Evolutionary conservation across 1,140 invertebrate genomes (phyloP), one percentile per base, ranked within the genome.

Genomic region (Lordiphosa stackelbergi): DNA sequence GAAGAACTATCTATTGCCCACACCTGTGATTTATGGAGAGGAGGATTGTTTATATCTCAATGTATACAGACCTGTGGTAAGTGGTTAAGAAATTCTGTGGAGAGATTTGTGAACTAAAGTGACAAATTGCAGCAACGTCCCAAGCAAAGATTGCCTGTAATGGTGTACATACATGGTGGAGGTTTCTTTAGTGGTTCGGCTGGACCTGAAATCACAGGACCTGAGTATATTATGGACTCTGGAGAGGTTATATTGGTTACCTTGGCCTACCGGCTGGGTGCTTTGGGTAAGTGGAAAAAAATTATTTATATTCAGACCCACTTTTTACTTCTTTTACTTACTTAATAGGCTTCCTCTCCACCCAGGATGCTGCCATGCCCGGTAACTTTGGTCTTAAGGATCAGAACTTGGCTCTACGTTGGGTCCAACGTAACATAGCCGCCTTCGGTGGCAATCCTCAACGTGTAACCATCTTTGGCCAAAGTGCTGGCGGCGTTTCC

Each of bases 21-120:
- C 58, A 16, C 81, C 84, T 0, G 8, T 54, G 0, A 57, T 87
- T 16, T 63, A 66, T 8, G 89, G 88, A 9, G 37, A 65, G 2
- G 91, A 92, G 75, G 91, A 93, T 73, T 93, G 92, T 62, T 83
- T 92, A 0, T 92, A 90, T 64, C 70, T 92, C 9, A 92, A 92
- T 68, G 88, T 93, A 11, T 92, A 91, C 83, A 84, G 89, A 35
- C 92, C 92, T 16, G 61, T 78, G 66, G 91, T 92, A 62, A 72
- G 64, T 28, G 7, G 16, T 2, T 11, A 24, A 31, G 0, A 36
- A 11, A 37, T 16, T 10, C 5, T 19, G 5, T 49, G 7, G 10
- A 36, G 7, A 36, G 16, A 48, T 11, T 11, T 3, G 5, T 24
- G 5, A 7, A 36, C 13, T 11, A 19, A 16, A n/a, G 1, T 34